Evolutionary conservation across 2,888 invertebrate genomes (phyloP).

Genomic region (Diaprepes abbreviatus): DNA sequence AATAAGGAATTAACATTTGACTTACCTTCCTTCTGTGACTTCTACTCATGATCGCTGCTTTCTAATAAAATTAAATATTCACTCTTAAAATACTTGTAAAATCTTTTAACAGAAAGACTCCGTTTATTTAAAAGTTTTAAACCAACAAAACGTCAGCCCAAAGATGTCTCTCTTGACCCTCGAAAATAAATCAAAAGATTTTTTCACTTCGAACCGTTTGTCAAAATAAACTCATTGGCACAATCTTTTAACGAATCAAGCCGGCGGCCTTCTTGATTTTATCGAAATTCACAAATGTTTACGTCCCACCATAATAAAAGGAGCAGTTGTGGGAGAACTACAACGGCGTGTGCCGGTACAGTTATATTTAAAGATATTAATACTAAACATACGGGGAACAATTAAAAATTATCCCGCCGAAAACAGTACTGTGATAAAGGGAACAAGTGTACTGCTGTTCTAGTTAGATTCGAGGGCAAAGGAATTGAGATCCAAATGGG

Average conservation of each 20-base stretch:
- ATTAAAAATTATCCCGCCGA: neutral
- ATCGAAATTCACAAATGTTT: constrained; percentile 29
- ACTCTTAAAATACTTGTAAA: too few species aligned
- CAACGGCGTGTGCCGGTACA: constrained; percentile 33
- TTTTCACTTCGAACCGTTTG: neutral
- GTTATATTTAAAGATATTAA: constrained; percentile 34
- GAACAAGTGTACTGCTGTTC: too few species aligned
- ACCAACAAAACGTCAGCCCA: too few species aligned
- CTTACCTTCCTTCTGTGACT: constrained; percentile 37
- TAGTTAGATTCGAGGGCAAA: too few species aligned
- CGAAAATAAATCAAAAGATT: neutral
- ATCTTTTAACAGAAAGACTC: too few species aligned
- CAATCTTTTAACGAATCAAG: neutral
- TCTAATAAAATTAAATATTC: too few species aligned
- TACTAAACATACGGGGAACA: neutral
- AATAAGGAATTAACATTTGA: too few species aligned
- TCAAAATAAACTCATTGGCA: constrained; percentile 8
- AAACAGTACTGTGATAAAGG: too few species aligned
- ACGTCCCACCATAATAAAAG: constrained; percentile 41
- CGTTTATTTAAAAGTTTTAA: too few species aligned
- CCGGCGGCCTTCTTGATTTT: constrained; percentile 25
- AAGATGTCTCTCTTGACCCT: neutral
- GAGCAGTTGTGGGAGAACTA: constrained; percentile 20
- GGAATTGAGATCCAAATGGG: too few species aligned
- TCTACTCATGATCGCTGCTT: constrained; percentile 30